Base-by-base conservation (phyloP, 2,113 vertebrate genomes). In the Agelaius tricolor region DNA sequence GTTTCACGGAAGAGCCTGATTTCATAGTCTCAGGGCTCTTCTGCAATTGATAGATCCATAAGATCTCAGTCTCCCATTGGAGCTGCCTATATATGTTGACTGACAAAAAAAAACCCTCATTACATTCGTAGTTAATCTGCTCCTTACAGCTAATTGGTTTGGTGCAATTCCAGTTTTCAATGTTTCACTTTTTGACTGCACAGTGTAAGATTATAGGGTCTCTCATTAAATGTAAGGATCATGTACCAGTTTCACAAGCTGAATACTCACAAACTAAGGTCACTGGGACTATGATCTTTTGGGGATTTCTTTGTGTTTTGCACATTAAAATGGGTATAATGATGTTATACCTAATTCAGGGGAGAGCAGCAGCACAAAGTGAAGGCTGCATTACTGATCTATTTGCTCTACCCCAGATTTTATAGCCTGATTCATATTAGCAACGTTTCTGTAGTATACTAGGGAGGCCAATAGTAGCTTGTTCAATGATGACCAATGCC, bases 31-130 rank as follows among this genome's bases (percentile, higher is more conserved):
- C 20, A 9, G 31, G 10, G 20, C 11, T 69, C 7, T 35, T 57
- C 71, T 57, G 24, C 24, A 62, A n/a, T 4, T 62, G 18, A 35
- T 23, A 23, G 26, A 67, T 46, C 41, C 8, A 4, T n/a, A 47
- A 66, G 35, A 68, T 33, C 37, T 75, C 35, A 27, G 0, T 44
- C 15, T 85, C 14, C 51, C 33, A 7, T 41, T 81, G 76, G 39
- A 94, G 10, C 23, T 86, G 19, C 44, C 39, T 47, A 5, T 49
- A 26, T 47, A 4, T 31, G 57, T 4, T 39, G n/a, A 62, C 26
- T 39, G 44, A 57, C 23, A 10, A 59, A 72, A 52, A 0, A 58
- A 75, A 57, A 0, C 0, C 2, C 8, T 5, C 22, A 63, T 66
- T 80, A 58, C 12, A 27, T 2, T 76, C 16, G 10, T 14, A 15